Evolutionary conservation across 1,140 invertebrate species (phyloP), one percentile per base, ranked within the genome.

Genomic region (Homalodisca vitripennis): DNA sequence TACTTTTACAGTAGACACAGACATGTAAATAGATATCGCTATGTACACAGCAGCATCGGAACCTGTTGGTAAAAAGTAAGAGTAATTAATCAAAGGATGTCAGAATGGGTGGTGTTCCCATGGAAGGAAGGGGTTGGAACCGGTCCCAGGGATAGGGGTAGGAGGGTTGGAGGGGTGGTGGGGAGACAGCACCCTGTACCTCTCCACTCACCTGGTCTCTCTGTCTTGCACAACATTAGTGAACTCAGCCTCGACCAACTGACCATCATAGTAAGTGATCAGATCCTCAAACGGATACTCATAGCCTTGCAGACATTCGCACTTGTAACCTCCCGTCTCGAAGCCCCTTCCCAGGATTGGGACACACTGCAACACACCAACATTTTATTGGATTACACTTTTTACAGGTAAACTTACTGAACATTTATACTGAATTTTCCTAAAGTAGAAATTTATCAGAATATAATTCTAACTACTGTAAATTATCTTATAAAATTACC

Each of bases 271-370:
- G 79, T 98, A 99, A 2, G 92, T 98, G 75, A 92, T 96, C 2
- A 86, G 82, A 81, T 96, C 95, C 81, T 97, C 95, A 78, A 95
- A 98, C 0, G 96, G 95, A 84, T 98, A 99, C 78, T 99, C 97
- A 77, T 89, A 99, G 27, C 96, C 97, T 82, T 98, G 96, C 65
- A 93, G 88, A 78, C 97, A 99, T 79, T 98, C 95, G 80, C 97
- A 99, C 82, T 99, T 98, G 82, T 99, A 99, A n/a, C 94, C 94
- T 63, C 96, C 96, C 14, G 88, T 88, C 72, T 95, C 89, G 79
- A 94, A 97, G 55, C 93, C 92, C 78, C 94, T 86, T 17, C 95
- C 95, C 73, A 92, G 86, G 70, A 98, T 92, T 14, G 95, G 94
- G 24, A 97, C 92, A 80, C 97, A 99, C 94, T 98, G 81, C 32